Base-by-base conservation (phyloP, 2,113 vertebrate genomes). In the Electrona antarctica region DNA sequence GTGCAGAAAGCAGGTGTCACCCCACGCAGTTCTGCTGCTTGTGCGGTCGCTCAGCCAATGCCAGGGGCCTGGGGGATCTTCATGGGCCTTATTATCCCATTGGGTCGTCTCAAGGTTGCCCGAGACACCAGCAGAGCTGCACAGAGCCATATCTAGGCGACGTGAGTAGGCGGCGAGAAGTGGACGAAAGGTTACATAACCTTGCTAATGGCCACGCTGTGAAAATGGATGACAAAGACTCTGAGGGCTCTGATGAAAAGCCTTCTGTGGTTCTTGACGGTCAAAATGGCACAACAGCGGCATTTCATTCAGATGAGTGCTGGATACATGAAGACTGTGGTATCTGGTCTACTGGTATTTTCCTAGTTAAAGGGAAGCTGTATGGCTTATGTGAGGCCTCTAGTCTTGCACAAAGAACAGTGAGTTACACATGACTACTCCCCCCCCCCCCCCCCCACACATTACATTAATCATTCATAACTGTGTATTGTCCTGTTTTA, bases 241-340 rank as follows among this genome's bases (percentile, higher is more conserved):
- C 15, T 0, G 67, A 66, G 14, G 11, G 29, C 0, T 57, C 63
- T 2, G 62, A 41, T 63, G 60, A 68, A 47, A 59, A 52, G 61
- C 65, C n/a, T 60, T n/a, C 1, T 0, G 15, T 54, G 11, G 50
- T 52, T 21, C 21, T 21, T 0, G 33, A 79, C 29, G 2, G 14
- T 54, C 33, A 7, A 15, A 41, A 61, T 7, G 60, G 33, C n/a
- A 41, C 67, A 0, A 62, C 84, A 61, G 69, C 6, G 15, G 60
- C 77, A 41, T 56, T 65, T 29, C 64, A 52, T 3, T n/a, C 79
- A 62, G 52, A 72, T 0, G 93, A 93, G 77, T 76, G 70, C 75
- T 94, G 93, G 93, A 69, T 94, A 60, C 93, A 94, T 7, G 92
- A 93, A 77, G 93, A 94, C 86, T 94, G 93, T 13, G 88, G 88